Percentiles rank a stretch among this genome's conserved stretches.
These are phyloP conservation scores for Volucella inanis DNA, from an alignment of 2,888 invertebrate species.

Conservation along the genomic window DNA sequence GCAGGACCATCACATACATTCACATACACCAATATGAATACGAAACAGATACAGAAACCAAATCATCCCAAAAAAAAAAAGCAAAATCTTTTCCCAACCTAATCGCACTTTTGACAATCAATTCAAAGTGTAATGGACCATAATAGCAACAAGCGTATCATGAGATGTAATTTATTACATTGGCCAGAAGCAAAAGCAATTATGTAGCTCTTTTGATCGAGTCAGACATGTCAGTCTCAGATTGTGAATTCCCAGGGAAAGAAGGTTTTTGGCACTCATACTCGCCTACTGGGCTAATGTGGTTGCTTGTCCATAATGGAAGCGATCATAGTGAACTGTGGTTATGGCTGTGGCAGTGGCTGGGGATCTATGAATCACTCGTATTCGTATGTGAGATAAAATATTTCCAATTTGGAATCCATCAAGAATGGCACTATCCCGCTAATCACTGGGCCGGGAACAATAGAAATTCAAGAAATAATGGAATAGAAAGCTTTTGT, in stretches of 20 bases:
- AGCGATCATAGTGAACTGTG: slow-evolving; percentile 47
- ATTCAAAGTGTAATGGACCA: slow-evolving; percentile 73
- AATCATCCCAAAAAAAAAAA: slow-evolving; percentile 62
- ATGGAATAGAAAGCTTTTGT: slow-evolving; percentile 65
- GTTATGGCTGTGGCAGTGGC: too few relatives aligned
- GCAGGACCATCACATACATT: slow-evolving; percentile 33
- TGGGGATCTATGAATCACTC: too few relatives aligned
- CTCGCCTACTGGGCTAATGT: slow-evolving; percentile 54
- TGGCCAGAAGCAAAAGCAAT: slow-evolving; percentile 74
- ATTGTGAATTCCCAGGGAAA: slow-evolving; percentile 48
- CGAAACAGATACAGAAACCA: neutral
- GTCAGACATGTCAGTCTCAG: slow-evolving; percentile 28
- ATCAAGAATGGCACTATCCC: slow-evolving; percentile 51
- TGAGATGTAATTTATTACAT: slow-evolving; percentile 73
- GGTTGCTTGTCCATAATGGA: slow-evolving; percentile 51
- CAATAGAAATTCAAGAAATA: slow-evolving; percentile 47
- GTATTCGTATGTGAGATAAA: slow-evolving; percentile 37
- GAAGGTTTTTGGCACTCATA: slow-evolving; percentile 65
- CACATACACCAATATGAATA: neutral
- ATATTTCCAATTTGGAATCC: slow-evolving; percentile 60
- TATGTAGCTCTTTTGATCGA: slow-evolving; percentile 59
- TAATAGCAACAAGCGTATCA: slow-evolving; percentile 74
- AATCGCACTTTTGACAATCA: slow-evolving; percentile 75
- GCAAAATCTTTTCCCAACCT: slow-evolving; percentile 49
- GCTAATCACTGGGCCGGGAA: slow-evolving; percentile 18